Evolutionary conservation across 2,113 vertebrate genomes (phyloP).

Genomic region (crab-eating macaque (Macaca fascicularis)): T2T-MFA8v1.1 NC_088394.1:42287501-42288000

Average conservation of each 20-base stretch:
- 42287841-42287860: not conserved
- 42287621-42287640: not conserved
- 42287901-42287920: not conserved
- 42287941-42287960: not conserved
- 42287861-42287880: not conserved
- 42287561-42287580: not conserved
- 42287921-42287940: not conserved
- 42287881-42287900: not conserved
- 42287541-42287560: not conserved
- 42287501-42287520: not conserved
- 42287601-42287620: not conserved
- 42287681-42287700: not conserved
- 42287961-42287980: not conserved
- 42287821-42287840: not conserved
- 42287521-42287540: not conserved
- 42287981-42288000: not conserved
- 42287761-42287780: not conserved
- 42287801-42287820: not conserved
- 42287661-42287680: not conserved
- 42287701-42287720: not conserved
- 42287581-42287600: not conserved
- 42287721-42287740: constrained; percentile 11
- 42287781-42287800: not conserved
- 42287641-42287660: not conserved
- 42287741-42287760: constrained; percentile 14